Evolutionary conservation across 2,797 vertebrate genomes (phyloP), one percentile per base, ranked within the genome.

Genomic region (Enteromius unitaeniatus): DNA sequence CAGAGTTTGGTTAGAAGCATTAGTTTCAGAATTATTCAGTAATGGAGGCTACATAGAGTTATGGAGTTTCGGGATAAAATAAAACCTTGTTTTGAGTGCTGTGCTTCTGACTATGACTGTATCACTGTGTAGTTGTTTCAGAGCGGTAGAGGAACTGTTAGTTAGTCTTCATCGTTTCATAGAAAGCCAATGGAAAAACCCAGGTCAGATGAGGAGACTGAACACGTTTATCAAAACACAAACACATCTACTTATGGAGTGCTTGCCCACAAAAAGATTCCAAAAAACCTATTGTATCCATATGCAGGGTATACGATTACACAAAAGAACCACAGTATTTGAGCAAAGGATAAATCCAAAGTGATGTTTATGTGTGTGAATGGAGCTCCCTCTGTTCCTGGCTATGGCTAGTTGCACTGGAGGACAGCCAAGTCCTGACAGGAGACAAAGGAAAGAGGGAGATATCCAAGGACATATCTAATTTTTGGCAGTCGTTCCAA

Each of bases 401-500:
- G 86, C 88, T 82, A 65, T 83, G 80, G 83, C 83, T 80, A 79
- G 85, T 88, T 89, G 87, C 45, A 58, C 72, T 90, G 89, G 90
- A 89, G 80, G 87, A 78, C 73, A 58, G 85, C 89, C 89, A 91
- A 88, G 83, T 83, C 81, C 77, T 90, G 84, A 89, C 82, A 88
- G 88, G 87, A 89, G 88, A 88, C 88, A 86, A 89, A 87, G 89
- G 76, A 87, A 90, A 87, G 76, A 72, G 82, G 87, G 88, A 90
- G 91, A 93, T 94, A 93, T 95, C 86, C 89, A 95, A 95, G 94
- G 94, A 94, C 94, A 94, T 94, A 95, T 93, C 92, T 93, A 91
- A 94, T 93, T 94, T 94, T 95, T 96, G 95, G 95, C 94, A 94
- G 92, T 85, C 90, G 87, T 91, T 93, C 92, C 91, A 90, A 91